These are phyloP conservation scores for Actinernus sp. DNA, from an alignment of 92 coral and sea anemone genomes.

Conservation along the genomic window DNA sequence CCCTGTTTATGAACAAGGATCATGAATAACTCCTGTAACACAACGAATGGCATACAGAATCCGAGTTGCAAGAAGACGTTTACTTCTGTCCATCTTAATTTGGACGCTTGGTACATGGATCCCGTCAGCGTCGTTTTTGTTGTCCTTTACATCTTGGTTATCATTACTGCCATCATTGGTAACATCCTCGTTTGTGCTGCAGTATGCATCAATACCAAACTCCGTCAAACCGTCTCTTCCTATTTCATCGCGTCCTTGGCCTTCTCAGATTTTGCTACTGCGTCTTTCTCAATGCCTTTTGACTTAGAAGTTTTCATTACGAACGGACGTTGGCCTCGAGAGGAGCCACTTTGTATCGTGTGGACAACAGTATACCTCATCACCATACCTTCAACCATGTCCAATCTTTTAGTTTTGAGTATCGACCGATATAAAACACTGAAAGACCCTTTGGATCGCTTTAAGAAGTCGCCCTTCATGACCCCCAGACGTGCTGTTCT, in stretches of 20 bases:
- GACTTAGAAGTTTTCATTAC: constrained; percentile 60
- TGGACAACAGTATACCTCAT: constrained; percentile 73
- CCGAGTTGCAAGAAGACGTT: no score
- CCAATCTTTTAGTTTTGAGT: constrained; percentile 58
- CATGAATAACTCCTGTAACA: no score
- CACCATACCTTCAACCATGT: constrained; percentile 83
- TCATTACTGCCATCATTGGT: constrained; percentile 64
- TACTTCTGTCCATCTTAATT: no score
- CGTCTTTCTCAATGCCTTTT: constrained; percentile 67
- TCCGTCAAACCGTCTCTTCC: constrained; percentile 60
- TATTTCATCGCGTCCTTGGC: constrained; percentile 82
- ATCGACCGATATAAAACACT: constrained; percentile 68
- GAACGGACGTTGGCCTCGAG: constrained; percentile 51
- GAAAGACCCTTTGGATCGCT: constrained; percentile 65
- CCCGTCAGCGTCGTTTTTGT: constrained; percentile 14
- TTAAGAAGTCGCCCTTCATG: constrained; percentile 63
- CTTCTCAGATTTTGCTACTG: constrained; percentile 74
- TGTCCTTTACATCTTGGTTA: constrained; percentile 23
- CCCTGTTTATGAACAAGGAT: no score
- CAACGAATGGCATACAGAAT: no score
- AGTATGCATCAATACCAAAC: constrained; percentile 55
- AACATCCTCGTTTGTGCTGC: constrained; percentile 69
- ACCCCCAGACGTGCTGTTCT: constrained; percentile 57
- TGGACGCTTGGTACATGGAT: constrained; percentile 26
- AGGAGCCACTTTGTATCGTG: constrained; percentile 46